Evolutionary conservation across 1,140 invertebrate species (phyloP).

Genomic region (Saccostrea glomerata): DNA sequence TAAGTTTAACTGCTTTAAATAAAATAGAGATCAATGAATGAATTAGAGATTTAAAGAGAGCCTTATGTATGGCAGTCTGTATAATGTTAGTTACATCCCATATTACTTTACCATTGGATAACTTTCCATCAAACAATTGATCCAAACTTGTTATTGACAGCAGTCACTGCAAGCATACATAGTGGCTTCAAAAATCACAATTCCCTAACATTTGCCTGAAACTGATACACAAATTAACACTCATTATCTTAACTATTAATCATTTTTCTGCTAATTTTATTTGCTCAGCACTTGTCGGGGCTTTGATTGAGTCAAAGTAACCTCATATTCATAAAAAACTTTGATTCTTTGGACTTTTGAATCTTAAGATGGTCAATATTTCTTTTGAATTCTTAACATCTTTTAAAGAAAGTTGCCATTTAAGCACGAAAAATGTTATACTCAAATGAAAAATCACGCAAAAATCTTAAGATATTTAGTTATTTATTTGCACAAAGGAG

Average conservation of each 20-base stretch:
- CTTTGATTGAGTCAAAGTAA: background rate
- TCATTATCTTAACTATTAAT: constrained; percentile 29
- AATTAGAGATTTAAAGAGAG: background rate
- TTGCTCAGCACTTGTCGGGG: background rate
- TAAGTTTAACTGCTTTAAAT: background rate
- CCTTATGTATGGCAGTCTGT: background rate
- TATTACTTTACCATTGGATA: background rate
- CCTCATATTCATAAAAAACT: background rate
- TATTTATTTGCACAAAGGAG: constrained; percentile 18
- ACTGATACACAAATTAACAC: background rate
- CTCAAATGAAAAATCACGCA: background rate
- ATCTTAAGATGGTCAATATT: background rate
- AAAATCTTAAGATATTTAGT: background rate
- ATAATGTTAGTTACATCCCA: background rate
- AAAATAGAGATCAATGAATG: background rate
- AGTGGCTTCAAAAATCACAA: background rate
- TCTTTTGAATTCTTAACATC: background rate
- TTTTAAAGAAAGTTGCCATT: background rate
- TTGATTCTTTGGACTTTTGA: background rate
- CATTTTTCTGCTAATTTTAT: background rate
- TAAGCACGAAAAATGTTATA: background rate
- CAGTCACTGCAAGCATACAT: background rate
- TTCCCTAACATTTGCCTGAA: background rate
- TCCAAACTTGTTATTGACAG: background rate
- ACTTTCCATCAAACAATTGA: background rate